Conservation (phyloP, 2,888 invertebrate genomes). For the Euplexia lucipara region DNA sequence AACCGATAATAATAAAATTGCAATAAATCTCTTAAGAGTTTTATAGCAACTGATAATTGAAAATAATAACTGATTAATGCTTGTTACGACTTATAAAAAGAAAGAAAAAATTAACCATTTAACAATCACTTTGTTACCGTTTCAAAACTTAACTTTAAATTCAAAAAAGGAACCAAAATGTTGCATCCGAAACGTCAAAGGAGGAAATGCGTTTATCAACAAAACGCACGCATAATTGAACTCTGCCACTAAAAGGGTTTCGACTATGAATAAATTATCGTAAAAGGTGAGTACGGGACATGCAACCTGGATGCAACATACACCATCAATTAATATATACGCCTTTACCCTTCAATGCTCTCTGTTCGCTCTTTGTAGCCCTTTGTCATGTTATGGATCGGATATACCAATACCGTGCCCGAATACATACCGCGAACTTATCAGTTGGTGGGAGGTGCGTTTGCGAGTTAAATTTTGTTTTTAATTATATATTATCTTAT, state of each 20-base stretch:
- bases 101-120: too few species aligned
- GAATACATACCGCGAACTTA: conserved; percentile 25
- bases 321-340: conserved; percentile 24
- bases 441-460: too few species aligned
- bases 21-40: too few species aligned
- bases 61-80: background rate
- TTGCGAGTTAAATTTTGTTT: too few species aligned
- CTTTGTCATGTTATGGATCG: conserved; percentile 37
- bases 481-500: too few species aligned
- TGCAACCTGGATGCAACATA: conserved; percentile 8
- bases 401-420: conserved; percentile 32
- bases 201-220: background rate
- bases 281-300: conserved; percentile 27
- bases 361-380: conserved; percentile 3
- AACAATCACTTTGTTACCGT: too few species aligned
- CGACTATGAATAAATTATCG: conserved; percentile 37
- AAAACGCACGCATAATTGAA: conserved; percentile 17
- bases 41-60: too few species aligned
- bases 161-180: background rate
- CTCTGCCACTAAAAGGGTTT: conserved; percentile 15
- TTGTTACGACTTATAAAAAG: too few species aligned
- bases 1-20: too few species aligned
- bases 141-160: too few species aligned
- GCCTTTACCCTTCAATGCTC: conserved; percentile 21
- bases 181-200: background rate